These are phyloP conservation scores for Hymenopus coronatus DNA, from an alignment of 2,888 invertebrate species.

Conservation along the genomic window DNA sequence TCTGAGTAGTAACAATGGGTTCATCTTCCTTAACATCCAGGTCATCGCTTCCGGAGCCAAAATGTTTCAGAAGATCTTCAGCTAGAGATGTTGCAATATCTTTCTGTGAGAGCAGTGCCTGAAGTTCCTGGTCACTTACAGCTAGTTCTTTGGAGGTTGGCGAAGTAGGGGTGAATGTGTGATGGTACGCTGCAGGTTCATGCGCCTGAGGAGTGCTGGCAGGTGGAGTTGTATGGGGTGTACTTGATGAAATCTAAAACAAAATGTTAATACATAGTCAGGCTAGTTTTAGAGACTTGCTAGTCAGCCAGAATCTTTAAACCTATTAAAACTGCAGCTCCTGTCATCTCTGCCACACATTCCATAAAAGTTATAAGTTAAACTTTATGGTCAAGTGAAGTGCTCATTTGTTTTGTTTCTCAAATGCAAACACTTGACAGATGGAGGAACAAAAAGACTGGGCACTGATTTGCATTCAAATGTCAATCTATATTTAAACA, in stretches of 20 bases:
- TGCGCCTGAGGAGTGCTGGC: conserved; percentile 9
- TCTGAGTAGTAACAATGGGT: background rate
- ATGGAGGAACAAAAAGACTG: no score
- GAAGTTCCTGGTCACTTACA: conserved; percentile 65
- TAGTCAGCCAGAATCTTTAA: no score
- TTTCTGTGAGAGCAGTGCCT: conserved; percentile 69
- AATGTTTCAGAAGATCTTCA: conserved; percentile 84
- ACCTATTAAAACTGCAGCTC: no score
- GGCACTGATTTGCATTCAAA: no score
- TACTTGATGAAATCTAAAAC: conserved; percentile 39
- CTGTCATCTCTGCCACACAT: no score
- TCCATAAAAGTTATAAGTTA: no score
- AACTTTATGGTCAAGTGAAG: no score
- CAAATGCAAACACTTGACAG: no score
- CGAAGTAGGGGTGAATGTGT: conserved; percentile 14
- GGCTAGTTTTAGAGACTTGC: no score
- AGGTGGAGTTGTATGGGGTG: background rate
- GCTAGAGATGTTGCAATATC: conserved; percentile 76
- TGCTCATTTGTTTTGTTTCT: no score
- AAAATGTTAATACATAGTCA: background rate
- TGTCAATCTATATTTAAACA: no score
- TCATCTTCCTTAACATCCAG: conserved; percentile 51
- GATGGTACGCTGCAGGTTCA: conserved; percentile 4
- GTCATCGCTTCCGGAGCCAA: conserved; percentile 63
- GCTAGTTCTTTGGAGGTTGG: conserved; percentile 26